Evolutionary conservation across 2,797 vertebrate genomes (phyloP), one percentile per base, ranked within the genome.

Genomic region (Microctenopoma lineatum): DNA sequence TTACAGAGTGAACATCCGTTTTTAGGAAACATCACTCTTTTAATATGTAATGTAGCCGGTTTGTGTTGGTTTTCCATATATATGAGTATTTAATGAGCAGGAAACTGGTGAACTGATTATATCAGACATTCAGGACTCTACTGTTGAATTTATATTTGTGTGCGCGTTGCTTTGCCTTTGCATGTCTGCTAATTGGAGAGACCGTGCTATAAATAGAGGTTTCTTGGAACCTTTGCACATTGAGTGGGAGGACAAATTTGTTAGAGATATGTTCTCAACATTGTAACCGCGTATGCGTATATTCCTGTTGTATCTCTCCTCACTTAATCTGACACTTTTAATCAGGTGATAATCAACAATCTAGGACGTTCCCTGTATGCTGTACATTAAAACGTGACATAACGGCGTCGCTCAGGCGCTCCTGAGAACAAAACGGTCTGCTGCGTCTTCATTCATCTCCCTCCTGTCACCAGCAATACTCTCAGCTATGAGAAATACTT

Each of bases 381-480:
- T 66, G 70, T 83, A 68, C 79, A 67, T 87, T 87, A 80, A 84
- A 84, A 80, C 26, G 15, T 58, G 62, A 67, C 55, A 75, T 76
- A 66, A 73, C n/a, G 26, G 47, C 65, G 58, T 75, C 47, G 12
- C 48, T 79, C 51, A 65, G 62, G 61, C 52, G 53, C 46, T 36
- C 54, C 13, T 27, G 59, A 74, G 69, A 84, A 45, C 74, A 70
- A 76, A 77, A 70, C 70, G 71, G 77, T 86, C 66, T 68, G 2
- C 66, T 4, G 27, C 11, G 34, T 25, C 61, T 77, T 79, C 68
- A 76, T 88, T 86, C 58, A 80, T 87, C 82, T 73, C 56, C 72
- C 62, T 75, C 32, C 70, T 83, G 81, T 84, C 82, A 66, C 32
- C 60, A 69, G 63, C 56, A 32, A 21, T 58, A 74, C 76, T 69